phyloP scores from a whole-genome alignment of 2,888 invertebrate genomes.

The Heliothis peltigera region DNA sequence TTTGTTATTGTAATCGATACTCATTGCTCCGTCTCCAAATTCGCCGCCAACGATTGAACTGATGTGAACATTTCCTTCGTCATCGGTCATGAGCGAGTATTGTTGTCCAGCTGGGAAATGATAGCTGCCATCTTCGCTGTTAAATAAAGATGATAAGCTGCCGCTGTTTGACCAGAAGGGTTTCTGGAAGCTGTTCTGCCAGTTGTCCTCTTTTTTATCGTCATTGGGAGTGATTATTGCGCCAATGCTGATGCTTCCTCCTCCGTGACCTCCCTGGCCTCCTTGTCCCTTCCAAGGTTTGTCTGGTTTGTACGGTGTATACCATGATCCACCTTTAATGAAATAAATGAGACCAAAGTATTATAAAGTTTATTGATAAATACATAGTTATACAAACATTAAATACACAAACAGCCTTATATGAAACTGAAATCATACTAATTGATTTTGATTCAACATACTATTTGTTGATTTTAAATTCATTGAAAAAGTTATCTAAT shows the following conservation, averaged over 20 bases:
- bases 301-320: conserved; percentile 14
- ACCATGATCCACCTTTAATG: conserved; percentile 10
- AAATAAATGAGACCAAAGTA: conserved; percentile 11
- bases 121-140: neutral
- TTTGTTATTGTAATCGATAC: neutral
- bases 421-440: neutral
- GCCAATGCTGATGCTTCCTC: conserved; percentile 9
- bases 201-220: conserved; percentile 6
- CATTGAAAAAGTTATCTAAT: neutral
- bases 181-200: neutral
- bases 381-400: neutral
- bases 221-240: conserved; percentile 3
- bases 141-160: neutral
- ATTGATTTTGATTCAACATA: neutral
- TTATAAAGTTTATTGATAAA: conserved; percentile 6
- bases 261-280: neutral
- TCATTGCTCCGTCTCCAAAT: neutral
- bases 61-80: conserved; percentile 8
- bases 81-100: neutral
- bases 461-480: neutral
- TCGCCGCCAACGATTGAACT: conserved; percentile 17
- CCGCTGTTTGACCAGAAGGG: neutral
- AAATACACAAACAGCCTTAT: neutral
- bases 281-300: conserved; percentile 2
- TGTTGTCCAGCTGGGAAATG: neutral